Conservation (phyloP, 2,888 invertebrate species). For the Drosophila hamatofila region DNA sequence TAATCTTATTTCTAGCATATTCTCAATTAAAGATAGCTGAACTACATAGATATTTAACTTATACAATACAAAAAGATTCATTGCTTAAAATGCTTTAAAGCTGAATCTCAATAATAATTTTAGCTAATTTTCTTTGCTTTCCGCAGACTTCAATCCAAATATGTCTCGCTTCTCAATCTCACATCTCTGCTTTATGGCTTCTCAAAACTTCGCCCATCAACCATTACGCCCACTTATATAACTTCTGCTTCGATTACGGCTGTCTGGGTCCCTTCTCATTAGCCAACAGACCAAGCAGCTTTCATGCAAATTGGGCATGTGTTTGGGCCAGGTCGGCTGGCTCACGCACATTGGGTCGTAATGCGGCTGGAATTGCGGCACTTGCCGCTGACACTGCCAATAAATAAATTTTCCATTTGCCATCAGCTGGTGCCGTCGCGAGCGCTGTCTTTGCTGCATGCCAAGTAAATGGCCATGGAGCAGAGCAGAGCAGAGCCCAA, state of each 20-base stretch:
- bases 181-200: too few species aligned
- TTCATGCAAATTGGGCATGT: not conserved
- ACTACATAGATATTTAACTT: too few species aligned
- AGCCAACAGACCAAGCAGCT: not conserved
- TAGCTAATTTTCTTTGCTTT: not conserved
- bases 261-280: not conserved
- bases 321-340: not conserved
- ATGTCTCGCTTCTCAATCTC: not conserved
- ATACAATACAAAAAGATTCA: too few species aligned
- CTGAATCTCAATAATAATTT: not conserved
- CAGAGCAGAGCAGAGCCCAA: not conserved
- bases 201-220: too few species aligned
- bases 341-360: slow-evolving; percentile 29
- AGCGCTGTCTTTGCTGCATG: slow-evolving; percentile 35
- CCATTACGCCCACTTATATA: too few species aligned
- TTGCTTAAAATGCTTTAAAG: too few species aligned
- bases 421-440: slow-evolving; percentile 28
- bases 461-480: slow-evolving; percentile 38
- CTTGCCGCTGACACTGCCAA: slow-evolving; percentile 22
- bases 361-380: slow-evolving; percentile 19
- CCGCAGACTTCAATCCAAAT: not conserved
- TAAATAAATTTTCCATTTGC: slow-evolving; percentile 50
- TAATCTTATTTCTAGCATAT: too few species aligned
- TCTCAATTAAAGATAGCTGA: too few species aligned
- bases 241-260: not conserved